These are phyloP conservation scores for Caenorhabditis sulstoni DNA, from an alignment of 2,888 invertebrate species.

Conservation along the genomic window DNA sequence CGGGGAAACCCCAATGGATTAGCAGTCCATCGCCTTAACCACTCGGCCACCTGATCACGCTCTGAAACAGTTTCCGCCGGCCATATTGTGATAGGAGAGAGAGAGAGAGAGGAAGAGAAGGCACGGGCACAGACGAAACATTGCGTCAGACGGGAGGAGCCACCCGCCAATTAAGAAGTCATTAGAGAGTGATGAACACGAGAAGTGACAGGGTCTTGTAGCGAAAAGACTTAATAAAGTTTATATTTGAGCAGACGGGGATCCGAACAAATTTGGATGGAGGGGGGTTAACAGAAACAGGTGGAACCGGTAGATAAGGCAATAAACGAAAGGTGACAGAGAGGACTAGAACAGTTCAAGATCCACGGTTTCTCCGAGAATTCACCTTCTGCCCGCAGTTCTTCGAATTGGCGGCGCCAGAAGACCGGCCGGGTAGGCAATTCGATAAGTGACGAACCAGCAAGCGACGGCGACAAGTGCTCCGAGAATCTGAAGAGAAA, in stretches of 20 bases:
- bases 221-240: not conserved
- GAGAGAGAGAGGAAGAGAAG: not conserved
- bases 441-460: conserved; percentile 72
- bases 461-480: conserved; percentile 71
- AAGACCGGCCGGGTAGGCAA: conserved; percentile 60
- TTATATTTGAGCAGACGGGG: not conserved
- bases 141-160: conserved; percentile 30
- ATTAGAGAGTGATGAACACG: conserved; percentile 25
- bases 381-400: conserved; percentile 12
- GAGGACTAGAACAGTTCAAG: conserved; percentile 29
- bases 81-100: not conserved
- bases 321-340: conserved; percentile 1
- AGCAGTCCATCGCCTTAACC: conserved; percentile 81
- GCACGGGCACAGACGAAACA: not conserved
- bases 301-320: conserved; percentile 40
- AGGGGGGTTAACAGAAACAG: conserved; percentile 1
- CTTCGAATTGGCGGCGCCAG: conserved; percentile 47
- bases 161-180: conserved; percentile 22
- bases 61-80: not conserved
- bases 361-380: not conserved
- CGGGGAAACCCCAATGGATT: conserved; percentile 80
- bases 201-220: not conserved
- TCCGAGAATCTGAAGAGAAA: conserved; percentile 68
- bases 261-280: not conserved
- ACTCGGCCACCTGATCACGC: conserved; percentile 79